A percentile compares a stretch with the other conserved stretches of the same genome.
Evolutionary conservation across 1,140 invertebrate species (phyloP).

Genomic region (Trichonephila clavata): DNA sequence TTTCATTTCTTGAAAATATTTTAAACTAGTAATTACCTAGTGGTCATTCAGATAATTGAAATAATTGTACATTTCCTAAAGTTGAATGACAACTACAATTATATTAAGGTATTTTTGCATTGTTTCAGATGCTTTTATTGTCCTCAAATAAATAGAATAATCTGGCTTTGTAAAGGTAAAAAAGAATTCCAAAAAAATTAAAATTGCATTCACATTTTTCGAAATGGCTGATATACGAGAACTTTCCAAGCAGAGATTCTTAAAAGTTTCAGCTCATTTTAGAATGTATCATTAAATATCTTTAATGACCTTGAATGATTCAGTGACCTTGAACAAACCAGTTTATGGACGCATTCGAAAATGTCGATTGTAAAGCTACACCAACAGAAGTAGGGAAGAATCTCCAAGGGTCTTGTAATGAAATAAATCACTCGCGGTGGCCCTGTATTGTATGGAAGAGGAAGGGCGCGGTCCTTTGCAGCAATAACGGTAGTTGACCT

Average conservation of each 20-base stretch:
- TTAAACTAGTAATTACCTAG: too few species aligned
- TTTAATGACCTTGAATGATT: neutral
- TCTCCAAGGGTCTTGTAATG: neutral
- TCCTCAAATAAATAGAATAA: too few species aligned
- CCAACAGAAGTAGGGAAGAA: neutral
- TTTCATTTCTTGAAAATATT: too few species aligned
- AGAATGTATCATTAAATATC: neutral
- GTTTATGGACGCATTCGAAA: too few species aligned
- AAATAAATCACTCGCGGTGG: neutral
- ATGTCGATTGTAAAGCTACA: neutral
- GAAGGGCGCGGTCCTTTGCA: constrained; percentile 38
- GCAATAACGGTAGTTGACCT: constrained; percentile 68
- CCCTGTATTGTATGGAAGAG: neutral
- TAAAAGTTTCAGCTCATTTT: neutral
- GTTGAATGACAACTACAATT: too few species aligned
- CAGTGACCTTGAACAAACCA: neutral
- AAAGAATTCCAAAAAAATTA: too few species aligned
- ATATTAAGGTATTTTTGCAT: too few species aligned
- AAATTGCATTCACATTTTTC: too few species aligned
- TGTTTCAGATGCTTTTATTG: too few species aligned
- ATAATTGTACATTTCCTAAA: too few species aligned
- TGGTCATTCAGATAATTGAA: too few species aligned
- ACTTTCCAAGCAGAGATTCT: neutral
- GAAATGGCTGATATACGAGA: neutral
- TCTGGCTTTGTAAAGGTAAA: too few species aligned